A percentile compares a stretch with the other conserved stretches of the same genome.
These are phyloP conservation scores for Abscondita cerata DNA, from an alignment of 2,888 invertebrate genomes.

Conservation along the genomic window DNA sequence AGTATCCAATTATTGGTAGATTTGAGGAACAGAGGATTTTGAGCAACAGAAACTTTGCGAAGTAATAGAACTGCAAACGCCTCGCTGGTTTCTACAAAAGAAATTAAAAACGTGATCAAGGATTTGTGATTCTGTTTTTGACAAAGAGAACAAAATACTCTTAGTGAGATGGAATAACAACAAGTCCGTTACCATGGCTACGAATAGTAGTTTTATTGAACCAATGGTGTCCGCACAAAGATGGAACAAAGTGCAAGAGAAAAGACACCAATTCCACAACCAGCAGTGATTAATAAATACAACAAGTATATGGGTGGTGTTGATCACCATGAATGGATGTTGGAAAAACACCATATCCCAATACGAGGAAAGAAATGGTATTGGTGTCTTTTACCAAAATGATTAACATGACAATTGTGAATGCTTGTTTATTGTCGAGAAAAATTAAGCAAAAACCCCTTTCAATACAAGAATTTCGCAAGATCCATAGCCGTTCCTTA, in stretches of 20 bases:
- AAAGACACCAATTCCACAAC: not conserved
- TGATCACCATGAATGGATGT: not conserved
- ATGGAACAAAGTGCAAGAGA: not conserved
- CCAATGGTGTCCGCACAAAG: not conserved
- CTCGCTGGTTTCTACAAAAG: not conserved
- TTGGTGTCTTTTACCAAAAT: constrained; percentile 23
- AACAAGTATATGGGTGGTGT: not conserved
- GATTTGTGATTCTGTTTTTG: no score
- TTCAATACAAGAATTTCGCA: not conserved
- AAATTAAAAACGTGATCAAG: no score
- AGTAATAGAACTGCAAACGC: not conserved
- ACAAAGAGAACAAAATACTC: no score
- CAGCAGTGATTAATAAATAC: no score
- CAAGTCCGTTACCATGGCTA: no score
- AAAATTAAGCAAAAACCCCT: constrained; percentile 3
- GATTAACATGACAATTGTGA: no score
- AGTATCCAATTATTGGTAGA: no score
- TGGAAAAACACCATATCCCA: not conserved
- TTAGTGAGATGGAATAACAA: no score
- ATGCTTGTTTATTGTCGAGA: no score
- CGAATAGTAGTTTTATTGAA: no score
- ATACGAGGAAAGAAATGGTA: not conserved
- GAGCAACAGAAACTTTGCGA: no score
- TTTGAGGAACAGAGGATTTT: no score
- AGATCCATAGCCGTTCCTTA: not conserved